Evolutionary conservation across 1,140 invertebrate species (phyloP).

Genomic region (Notospermus geniculatus): DNA sequence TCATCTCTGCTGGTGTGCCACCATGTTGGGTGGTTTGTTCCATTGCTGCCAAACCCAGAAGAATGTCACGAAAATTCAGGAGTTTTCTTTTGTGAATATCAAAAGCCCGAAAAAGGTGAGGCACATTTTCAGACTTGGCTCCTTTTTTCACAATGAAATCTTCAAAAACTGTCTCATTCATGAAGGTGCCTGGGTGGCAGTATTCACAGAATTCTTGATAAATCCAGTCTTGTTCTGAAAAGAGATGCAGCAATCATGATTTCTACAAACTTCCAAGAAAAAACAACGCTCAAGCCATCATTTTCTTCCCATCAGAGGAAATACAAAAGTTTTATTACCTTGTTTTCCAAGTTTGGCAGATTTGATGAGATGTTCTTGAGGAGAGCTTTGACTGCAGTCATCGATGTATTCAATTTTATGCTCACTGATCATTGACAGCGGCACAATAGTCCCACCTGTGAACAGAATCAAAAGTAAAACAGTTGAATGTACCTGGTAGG

Average conservation of each 20-base stretch:
- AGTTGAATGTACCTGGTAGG: no score
- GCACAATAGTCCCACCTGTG: slow-evolving; percentile 12
- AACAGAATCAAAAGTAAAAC: no score
- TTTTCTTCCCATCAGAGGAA: no score
- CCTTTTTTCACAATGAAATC: slow-evolving; percentile 49
- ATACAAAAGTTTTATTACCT: no score
- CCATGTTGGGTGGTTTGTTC: slow-evolving; percentile 62
- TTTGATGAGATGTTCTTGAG: slow-evolving; percentile 46
- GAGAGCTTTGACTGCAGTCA: slow-evolving; percentile 31
- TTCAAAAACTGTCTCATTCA: slow-evolving; percentile 47
- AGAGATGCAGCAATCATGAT: no score
- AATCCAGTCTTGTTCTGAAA: slow-evolving; percentile 54
- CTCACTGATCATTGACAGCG: slow-evolving; percentile 11
- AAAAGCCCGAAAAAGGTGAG: slow-evolving; percentile 44
- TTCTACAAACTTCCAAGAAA: no score
- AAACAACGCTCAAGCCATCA: no score
- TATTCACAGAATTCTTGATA: slow-evolving; percentile 49
- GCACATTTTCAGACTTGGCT: slow-evolving; percentile 47
- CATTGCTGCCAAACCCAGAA: slow-evolving; percentile 60
- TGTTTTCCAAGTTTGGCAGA: slow-evolving; percentile 46
- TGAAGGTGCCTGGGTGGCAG: slow-evolving; percentile 44
- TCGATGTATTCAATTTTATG: slow-evolving; percentile 18
- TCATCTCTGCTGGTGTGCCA: slow-evolving; percentile 60
- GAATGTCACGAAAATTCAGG: slow-evolving; percentile 57
- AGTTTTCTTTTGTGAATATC: slow-evolving; percentile 48